A percentile compares a stretch with the other conserved stretches of the same genome.
These are phyloP conservation scores for Callionymus lyra DNA, from an alignment of 2,113 vertebrate species.

Conservation along the genomic window DNA sequence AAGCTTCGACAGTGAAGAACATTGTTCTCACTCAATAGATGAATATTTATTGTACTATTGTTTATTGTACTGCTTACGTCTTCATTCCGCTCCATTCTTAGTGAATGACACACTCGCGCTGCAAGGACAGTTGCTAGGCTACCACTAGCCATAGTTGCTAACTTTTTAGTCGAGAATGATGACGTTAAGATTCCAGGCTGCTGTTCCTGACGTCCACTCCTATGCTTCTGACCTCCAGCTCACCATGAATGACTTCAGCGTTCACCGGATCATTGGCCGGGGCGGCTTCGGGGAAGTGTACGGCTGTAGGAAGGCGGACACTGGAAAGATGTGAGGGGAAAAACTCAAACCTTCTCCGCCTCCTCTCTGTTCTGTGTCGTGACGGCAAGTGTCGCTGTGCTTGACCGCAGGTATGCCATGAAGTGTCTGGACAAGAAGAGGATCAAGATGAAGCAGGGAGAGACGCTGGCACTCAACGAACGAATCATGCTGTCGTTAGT, in stretches of 20 bases:
- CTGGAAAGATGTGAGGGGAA: constrained; percentile 91
- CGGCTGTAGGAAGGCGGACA: constrained; percentile 96
- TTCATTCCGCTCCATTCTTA: too few species aligned
- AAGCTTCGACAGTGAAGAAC: too few species aligned
- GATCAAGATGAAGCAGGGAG: constrained; percentile 98
- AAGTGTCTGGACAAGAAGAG: constrained; percentile 98
- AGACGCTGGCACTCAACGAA: constrained; percentile 93
- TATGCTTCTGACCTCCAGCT: constrained; percentile 63
- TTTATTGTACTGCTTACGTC: too few species aligned
- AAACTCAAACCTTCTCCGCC: background rate
- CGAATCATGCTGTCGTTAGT: constrained; percentile 97
- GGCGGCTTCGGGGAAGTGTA: constrained; percentile 98
- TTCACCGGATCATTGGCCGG: constrained; percentile 94
- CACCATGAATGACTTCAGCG: constrained; percentile 99
- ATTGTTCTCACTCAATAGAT: too few species aligned
- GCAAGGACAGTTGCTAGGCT: too few species aligned
- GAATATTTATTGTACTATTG: too few species aligned
- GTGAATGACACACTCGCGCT: too few species aligned
- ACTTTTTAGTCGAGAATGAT: too few species aligned
- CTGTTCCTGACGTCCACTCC: too few species aligned
- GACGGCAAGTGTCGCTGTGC: too few species aligned
- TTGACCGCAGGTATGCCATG: constrained; percentile 85
- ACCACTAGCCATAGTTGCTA: too few species aligned
- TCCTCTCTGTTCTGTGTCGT: background rate
- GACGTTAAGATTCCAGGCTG: too few species aligned